Evolutionary conservation across 1,140 invertebrate genomes (phyloP).

Genomic region (Psix sp.): DNA sequence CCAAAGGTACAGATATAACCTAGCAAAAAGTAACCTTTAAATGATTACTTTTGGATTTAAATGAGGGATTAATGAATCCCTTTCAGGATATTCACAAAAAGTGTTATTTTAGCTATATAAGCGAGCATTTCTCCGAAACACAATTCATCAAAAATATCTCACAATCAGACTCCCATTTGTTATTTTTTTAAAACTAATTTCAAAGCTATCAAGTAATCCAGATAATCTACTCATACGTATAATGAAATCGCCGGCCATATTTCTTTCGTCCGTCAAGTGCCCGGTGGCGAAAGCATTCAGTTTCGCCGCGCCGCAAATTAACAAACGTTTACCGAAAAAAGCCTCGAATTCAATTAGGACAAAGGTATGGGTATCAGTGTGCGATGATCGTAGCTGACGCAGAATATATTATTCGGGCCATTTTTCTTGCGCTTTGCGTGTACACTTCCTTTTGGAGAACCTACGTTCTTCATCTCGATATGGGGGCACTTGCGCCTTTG

Average conservation of each 20-base stretch:
- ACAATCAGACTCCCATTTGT: constrained; percentile 1
- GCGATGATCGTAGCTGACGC: constrained; percentile 7
- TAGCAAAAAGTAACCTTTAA: too few relatives aligned
- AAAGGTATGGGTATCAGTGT: constrained; percentile 1
- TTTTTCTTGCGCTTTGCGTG: constrained; percentile 52
- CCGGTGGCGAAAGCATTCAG: constrained; percentile 1
- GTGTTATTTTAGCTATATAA: too few relatives aligned
- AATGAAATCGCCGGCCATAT: constrained; percentile 8
- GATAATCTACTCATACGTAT: constrained; percentile 15
- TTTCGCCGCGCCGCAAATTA: constrained; percentile 5
- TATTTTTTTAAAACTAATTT: constrained; percentile 20
- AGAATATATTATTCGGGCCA: constrained; percentile 35
- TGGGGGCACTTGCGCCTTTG: constrained; percentile 37
- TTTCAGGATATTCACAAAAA: too few relatives aligned
- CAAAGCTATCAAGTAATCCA: constrained; percentile 2
- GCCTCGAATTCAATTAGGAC: constrained; percentile 32
- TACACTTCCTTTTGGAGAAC: constrained; percentile 27
- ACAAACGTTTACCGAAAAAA: constrained; percentile 18
- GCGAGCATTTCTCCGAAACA: neutral
- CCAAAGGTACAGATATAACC: too few relatives aligned
- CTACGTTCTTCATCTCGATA: constrained; percentile 50
- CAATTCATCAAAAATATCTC: constrained; percentile 30
- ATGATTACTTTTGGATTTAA: too few relatives aligned
- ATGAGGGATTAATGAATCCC: too few relatives aligned
- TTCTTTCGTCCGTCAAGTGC: constrained; percentile 13